A percentile compares a stretch with the other conserved stretches of the same genome.
These are phyloP conservation scores for Rhinophrynus dorsalis DNA, from an alignment of 2,797 vertebrate genomes.

Conservation along the genomic window DNA sequence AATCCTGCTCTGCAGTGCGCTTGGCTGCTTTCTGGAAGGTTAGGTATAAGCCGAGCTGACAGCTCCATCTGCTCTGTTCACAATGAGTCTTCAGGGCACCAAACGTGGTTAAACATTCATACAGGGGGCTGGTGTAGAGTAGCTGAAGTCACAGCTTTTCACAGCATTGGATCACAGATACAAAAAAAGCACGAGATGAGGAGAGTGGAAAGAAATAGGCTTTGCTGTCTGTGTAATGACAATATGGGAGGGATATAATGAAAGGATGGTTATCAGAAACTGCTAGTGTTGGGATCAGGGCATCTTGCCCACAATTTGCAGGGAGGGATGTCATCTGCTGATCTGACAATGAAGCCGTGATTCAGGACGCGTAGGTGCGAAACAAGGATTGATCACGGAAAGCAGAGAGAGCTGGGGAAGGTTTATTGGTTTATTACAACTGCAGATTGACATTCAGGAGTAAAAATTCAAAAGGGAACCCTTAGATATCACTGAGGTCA, in stretches of 20 bases:
- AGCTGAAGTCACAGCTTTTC: not conserved
- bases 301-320: not conserved
- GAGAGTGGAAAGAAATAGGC: not conserved
- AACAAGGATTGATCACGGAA: slow-evolving; percentile 10
- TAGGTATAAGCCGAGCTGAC: slow-evolving; percentile 40
- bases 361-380: not conserved
- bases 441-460: not conserved
- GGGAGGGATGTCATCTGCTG: slow-evolving; percentile 1
- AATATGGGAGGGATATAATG: not conserved
- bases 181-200: not conserved
- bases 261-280: not conserved
- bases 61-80: slow-evolving; percentile 49
- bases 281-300: not conserved
- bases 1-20: slow-evolving; percentile 25
- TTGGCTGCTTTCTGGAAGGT: slow-evolving; percentile 49
- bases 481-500: too few species aligned
- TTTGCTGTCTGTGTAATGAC: not conserved
- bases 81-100: slow-evolving; percentile 29
- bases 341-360: not conserved
- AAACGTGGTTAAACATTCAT: slow-evolving; percentile 34
- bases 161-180: not conserved
- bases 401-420: not conserved
- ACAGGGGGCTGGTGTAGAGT: not conserved
- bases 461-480: too few species aligned
- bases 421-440: not conserved